Base-by-base conservation (phyloP, 2,113 vertebrate species). In the Myiopsitta monachus region DNA sequence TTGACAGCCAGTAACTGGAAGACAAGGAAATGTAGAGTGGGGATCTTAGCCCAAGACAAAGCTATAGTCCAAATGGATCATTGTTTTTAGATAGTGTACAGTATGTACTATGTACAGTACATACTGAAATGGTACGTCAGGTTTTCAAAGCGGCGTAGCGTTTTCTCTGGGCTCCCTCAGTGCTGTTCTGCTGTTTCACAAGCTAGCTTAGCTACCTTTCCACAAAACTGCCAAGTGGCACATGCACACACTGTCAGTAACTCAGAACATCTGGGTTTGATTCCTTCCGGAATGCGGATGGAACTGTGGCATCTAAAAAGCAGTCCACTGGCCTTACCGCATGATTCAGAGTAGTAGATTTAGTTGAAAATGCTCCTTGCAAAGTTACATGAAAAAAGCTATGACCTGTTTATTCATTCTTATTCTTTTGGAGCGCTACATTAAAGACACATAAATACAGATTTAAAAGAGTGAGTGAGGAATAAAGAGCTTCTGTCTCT, bases 221-320 rank as follows among this genome's bases (percentile, higher is more conserved):
- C 39, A 28, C 46, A 67, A 44, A 67, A 39, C 59, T 73, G 59
- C 41, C 31, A 72, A 43, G 28, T 0, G 0, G 75, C 38, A 14
- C 47, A 2, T 51, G 18, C 24, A 82, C 39, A 44, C 7, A 1
- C 18, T 10, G 3, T 39, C 24, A 27, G 36, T 67, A 49, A 28
- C 12, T 54, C 0, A 0, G 26, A 43, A 11, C 4, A 2, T 31
- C 31, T 43, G 55, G 9, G 39, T 51, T 77, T 18, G 16, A 1
- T 86, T 68, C 22, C 33, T n/a, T 62, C 52, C 57, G 76, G 41
- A 82, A 63, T 51, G 46, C 6, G 21, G 11, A 46, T 73, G 15
- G 72, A 62, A 51, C 15, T 18, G 31, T 44, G 30, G 28, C 30
- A 31, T 46, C 41, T 77, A 22, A 72, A 81, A 67, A 73, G 21